Conservation (phyloP, 2,797 vertebrate species). For the Graptemys geographica region DNA sequence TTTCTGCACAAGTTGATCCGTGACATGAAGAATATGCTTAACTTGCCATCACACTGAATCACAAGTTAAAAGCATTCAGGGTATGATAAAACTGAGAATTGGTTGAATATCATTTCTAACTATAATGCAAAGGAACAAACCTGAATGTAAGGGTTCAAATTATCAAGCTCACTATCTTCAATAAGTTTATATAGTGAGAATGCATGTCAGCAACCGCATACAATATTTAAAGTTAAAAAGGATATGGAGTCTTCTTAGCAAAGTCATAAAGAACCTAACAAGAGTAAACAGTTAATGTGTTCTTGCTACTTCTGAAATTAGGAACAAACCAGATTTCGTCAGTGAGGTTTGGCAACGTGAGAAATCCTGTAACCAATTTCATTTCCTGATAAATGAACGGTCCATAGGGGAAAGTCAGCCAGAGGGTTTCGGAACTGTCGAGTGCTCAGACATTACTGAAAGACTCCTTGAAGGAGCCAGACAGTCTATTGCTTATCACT, state of each 20-base stretch:
- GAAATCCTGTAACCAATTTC: conserved; percentile 84
- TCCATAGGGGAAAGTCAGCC: conserved; percentile 80
- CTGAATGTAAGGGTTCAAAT: conserved; percentile 4
- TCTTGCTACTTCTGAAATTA: conserved; percentile 63
- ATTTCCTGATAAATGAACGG: conserved; percentile 86
- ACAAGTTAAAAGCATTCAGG: not conserved
- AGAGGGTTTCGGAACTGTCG: conserved; percentile 78
- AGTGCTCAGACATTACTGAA: conserved; percentile 77
- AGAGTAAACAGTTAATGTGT: conserved; percentile 67
- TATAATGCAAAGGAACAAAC: not conserved
- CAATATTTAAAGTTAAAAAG: not conserved
- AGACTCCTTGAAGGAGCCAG: conserved; percentile 89
- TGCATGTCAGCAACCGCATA: not conserved
- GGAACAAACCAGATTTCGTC: conserved; percentile 77
- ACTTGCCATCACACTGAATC: conserved; percentile 16
- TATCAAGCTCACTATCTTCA: not conserved
- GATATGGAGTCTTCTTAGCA: not conserved
- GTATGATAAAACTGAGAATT: conserved; percentile 17
- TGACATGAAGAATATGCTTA: not conserved
- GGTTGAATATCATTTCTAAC: not conserved
- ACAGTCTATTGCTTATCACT: conserved; percentile 90
- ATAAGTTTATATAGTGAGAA: not conserved
- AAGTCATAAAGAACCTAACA: not conserved
- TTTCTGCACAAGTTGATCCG: not conserved
- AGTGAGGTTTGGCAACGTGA: conserved; percentile 82